phyloP scores from a whole-genome alignment of 1,140 invertebrate genomes.

The Diuraphis noxia region DNA sequence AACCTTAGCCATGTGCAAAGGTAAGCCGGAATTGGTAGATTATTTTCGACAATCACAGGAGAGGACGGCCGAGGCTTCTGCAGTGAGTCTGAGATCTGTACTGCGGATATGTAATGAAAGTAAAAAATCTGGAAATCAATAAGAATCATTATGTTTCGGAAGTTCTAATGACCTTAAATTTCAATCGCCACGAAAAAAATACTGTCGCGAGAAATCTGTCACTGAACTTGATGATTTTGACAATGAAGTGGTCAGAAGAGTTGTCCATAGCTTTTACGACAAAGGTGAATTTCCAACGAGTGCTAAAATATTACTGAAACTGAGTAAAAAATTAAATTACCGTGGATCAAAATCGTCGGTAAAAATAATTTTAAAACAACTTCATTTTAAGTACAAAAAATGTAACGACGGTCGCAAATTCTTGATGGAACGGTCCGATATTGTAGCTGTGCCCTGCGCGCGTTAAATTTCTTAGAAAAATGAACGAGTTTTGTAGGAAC shows the following conservation, averaged over 20 bases:
- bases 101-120: constrained; percentile 26
- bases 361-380: too few relatives aligned
- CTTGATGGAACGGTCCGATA: constrained; percentile 41
- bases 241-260: constrained; percentile 13
- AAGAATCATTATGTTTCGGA: neutral
- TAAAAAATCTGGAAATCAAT: neutral
- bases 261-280: constrained; percentile 31
- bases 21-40: neutral
- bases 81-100: constrained; percentile 1
- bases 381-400: neutral
- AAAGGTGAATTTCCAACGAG: neutral
- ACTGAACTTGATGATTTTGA: too few relatives aligned
- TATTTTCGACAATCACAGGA: constrained; percentile 27
- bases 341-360: constrained; percentile 13
- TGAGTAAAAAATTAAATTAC: constrained; percentile 14
- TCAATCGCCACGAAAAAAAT: neutral
- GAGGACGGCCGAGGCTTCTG: constrained; percentile 26
- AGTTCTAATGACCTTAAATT: constrained; percentile 19
- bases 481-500: neutral
- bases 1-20: neutral
- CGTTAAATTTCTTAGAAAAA: constrained; percentile 30
- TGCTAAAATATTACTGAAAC: neutral
- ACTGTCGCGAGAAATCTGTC: neutral
- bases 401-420: constrained; percentile 29
- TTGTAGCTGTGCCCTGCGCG: constrained; percentile 38